Conservation (phyloP, 2,888 invertebrate species). For the Hypena proboscidalis region DNA sequence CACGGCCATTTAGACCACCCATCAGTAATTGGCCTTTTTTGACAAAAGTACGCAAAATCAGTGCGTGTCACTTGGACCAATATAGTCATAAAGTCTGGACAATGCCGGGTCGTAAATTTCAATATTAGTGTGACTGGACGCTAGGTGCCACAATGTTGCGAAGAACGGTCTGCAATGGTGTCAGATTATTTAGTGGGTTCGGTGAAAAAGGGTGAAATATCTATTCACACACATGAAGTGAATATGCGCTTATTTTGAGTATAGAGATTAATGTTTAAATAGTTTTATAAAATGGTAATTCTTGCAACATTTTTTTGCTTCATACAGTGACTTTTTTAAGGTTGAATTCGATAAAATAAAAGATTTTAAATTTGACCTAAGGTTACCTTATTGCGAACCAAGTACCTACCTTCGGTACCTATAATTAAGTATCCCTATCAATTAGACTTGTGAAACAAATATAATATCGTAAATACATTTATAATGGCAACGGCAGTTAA, state of each 20-base stretch:
- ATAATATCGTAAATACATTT: too few relatives aligned
- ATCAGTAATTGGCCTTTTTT: constrained; percentile 44
- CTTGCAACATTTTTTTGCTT: too few relatives aligned
- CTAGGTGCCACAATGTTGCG: constrained; percentile 60
- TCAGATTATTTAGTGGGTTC: constrained; percentile 8
- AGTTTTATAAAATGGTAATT: too few relatives aligned
- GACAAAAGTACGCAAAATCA: constrained; percentile 50
- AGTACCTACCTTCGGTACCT: too few relatives aligned
- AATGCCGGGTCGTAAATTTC: constrained; percentile 73
- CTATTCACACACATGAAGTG: background rate
- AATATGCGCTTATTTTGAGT: background rate
- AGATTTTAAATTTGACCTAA: too few relatives aligned
- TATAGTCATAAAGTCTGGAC: constrained; percentile 66
- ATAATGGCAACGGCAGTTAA: too few relatives aligned
- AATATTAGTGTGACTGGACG: constrained; percentile 64
- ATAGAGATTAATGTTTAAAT: too few relatives aligned
- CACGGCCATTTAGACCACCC: constrained; percentile 48
- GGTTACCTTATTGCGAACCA: too few relatives aligned
- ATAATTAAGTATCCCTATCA: too few relatives aligned
- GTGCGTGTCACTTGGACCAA: constrained; percentile 55
- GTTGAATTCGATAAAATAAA: too few relatives aligned
- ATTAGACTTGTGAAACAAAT: too few relatives aligned
- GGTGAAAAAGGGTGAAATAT: background rate
- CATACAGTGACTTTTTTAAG: too few relatives aligned
- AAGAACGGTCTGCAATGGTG: constrained; percentile 48